phyloP scores from a whole-genome alignment of 2,113 vertebrate species.

The Thymallus thymallus region DNA sequence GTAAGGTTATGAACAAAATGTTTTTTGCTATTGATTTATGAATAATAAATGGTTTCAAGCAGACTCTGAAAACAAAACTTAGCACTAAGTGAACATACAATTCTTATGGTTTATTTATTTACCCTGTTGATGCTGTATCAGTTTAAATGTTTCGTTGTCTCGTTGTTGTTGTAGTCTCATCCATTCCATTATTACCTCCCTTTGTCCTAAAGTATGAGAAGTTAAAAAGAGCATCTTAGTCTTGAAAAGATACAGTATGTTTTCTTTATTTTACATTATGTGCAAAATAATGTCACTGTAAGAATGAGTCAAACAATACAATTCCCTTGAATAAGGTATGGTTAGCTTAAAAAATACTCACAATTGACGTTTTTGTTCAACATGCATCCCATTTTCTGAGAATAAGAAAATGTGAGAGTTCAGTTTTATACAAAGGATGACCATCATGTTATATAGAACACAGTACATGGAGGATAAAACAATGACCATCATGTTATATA shows the following conservation, averaged over 20 bases:
- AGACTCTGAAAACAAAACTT: neutral
- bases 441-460: neutral
- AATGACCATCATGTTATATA: too few species aligned
- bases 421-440: neutral
- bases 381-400: slow-evolving; percentile 67
- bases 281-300: neutral
- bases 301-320: too few species aligned
- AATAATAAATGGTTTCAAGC: neutral
- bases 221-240: neutral
- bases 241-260: neutral
- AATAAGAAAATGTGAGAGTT: slow-evolving; percentile 12
- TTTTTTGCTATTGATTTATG: neutral
- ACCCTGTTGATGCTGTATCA: slow-evolving; percentile 4
- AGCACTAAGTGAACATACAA: neutral
- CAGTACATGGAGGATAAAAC: neutral
- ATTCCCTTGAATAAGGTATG: too few species aligned
- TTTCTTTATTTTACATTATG: too few species aligned
- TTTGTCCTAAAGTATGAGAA: slow-evolving; percentile 47
- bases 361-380: slow-evolving; percentile 75
- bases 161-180: slow-evolving; percentile 32
- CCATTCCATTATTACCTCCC: slow-evolving; percentile 48
- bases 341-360: slow-evolving; percentile 68
- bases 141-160: slow-evolving; percentile 66
- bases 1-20: neutral
- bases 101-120: neutral